Conservation (phyloP, 37 sponge, comb jelly and placozoan genomes). For the Hormiphora californensis region DNA sequence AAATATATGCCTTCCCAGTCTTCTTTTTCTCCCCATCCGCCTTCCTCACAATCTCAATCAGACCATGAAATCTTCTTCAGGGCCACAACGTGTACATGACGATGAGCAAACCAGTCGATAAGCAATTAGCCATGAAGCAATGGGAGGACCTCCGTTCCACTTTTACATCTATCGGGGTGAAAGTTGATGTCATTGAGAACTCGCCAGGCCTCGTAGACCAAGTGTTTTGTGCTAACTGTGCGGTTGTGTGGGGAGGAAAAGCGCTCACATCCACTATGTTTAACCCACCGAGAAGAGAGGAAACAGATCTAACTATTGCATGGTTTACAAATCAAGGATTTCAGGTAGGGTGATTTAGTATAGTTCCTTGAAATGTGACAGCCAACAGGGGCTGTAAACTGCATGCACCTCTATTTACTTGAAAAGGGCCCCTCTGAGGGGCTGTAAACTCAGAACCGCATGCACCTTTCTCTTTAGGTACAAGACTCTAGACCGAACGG, state of each 20-base stretch:
- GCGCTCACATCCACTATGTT: conserved; percentile 3
- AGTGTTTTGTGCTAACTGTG: conserved; percentile 51
- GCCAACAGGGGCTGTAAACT: too few relatives aligned
- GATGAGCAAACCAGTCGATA: conserved; percentile 15
- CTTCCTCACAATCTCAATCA: too few relatives aligned
- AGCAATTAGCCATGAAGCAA: conserved; percentile 9
- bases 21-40: too few relatives aligned
- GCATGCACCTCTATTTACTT: too few relatives aligned
- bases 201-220: conserved; percentile 8
- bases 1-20: too few relatives aligned
- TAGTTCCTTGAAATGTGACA: too few relatives aligned
- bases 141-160: neutral
- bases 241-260: conserved; percentile 8
- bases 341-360: neutral
- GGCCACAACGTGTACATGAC: conserved; percentile 53
- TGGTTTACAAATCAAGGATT: neutral
- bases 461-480: too few relatives aligned
- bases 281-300: neutral
- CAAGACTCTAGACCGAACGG: conserved; percentile 22
- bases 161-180: neutral
- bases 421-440: too few relatives aligned
- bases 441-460: too few relatives aligned
- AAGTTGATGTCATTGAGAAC: conserved; percentile 41
- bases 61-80: too few relatives aligned
- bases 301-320: neutral